Evolutionary conservation across 1,140 invertebrate species (phyloP), one percentile per base, ranked within the genome.

Genomic region (honey bee (Apis mellifera)): DNA sequence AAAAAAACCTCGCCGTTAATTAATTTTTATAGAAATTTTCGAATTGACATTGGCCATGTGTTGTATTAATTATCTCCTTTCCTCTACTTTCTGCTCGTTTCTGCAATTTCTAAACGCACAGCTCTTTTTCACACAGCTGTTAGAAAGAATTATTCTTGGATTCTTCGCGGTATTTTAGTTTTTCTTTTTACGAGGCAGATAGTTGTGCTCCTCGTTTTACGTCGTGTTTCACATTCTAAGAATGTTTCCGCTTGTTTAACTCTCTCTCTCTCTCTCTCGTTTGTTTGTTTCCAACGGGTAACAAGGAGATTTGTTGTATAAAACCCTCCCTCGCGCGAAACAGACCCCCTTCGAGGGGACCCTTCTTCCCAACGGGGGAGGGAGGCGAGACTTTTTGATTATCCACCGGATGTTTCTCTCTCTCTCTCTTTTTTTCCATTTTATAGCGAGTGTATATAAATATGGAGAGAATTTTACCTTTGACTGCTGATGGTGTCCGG

Each of bases 401-500:
- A 70, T 32, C 54, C 15, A 26, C 60, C 54, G 57, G 78, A 54
- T 65, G 15, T 9, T 65, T 32, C 32, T 32, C 32, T 32, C 32
- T 32, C 2, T 32, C 32, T 32, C 32, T 32, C 2, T 65, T 32
- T 65, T 2, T 23, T 17, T 17, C 11, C 42, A 79, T 26, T 72
- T 57, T 32, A 3, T 9, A 26, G 15, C 9, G 57, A 42, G 9
- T 60, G 1, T 32, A 1, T 32, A 32, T 32, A 32, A 32, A 13
- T 48, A 42, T 62, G 26, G 8, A 21, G 55, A 42, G 5, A 42
- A 42, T 42, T 17, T 86, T 86, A 86, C 85, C 85, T 86, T 76
- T 83, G 75, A 78, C 54, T 75, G 15, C 62, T 86, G 75, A 86
- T 55, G 15, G 75, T 78, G 54, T 86, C 80, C 23, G 55, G 78